phyloP scores from a whole-genome alignment of 2,113 vertebrate species.

The Pavo muticus region DNA sequence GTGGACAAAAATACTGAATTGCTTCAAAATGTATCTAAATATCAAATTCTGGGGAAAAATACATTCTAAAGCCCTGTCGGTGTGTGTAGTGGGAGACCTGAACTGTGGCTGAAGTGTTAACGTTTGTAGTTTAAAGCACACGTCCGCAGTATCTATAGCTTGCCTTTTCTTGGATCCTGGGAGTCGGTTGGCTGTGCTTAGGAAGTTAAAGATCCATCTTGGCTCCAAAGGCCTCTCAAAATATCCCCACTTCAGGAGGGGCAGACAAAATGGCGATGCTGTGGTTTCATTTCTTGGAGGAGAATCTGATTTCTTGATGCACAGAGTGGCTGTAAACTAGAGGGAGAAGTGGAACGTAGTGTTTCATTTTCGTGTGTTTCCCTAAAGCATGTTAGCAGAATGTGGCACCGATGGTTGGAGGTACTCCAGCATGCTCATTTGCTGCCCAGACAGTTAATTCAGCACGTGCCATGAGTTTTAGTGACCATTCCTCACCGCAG shows the following conservation, averaged over 20 bases:
- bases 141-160: neutral
- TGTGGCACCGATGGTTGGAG: fast-evolving
- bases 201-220: neutral
- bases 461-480: neutral
- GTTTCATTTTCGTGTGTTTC: neutral
- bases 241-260: neutral
- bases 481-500: neutral
- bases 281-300: neutral
- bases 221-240: neutral
- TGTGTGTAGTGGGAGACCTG: neutral
- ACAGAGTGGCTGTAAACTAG: neutral
- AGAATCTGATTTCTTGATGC: neutral
- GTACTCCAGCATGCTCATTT: neutral
- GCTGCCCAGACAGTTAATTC: neutral
- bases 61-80: too few species aligned
- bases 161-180: neutral
- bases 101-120: neutral
- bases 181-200: neutral
- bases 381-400: neutral
- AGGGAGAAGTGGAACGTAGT: neutral
- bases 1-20: neutral
- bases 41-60: neutral
- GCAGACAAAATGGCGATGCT: neutral
- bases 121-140: neutral
- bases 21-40: neutral